Conservation (phyloP, 37 sponge, comb jelly and placozoan species). For the Mnemiopsis leidyi region DNA sequence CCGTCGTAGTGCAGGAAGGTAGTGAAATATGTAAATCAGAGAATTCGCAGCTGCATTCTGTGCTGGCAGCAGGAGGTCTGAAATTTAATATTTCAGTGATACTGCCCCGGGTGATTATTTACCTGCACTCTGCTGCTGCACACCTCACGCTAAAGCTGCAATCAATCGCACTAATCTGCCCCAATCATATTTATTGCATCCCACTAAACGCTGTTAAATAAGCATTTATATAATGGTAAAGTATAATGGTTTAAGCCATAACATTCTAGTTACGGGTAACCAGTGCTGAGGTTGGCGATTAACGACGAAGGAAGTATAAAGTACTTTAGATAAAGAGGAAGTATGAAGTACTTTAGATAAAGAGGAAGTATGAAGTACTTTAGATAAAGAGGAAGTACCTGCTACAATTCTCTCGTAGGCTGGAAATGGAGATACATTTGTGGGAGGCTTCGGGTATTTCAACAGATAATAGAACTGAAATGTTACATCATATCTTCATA, state of each 20-base stretch:
- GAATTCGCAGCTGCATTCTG: constrained; percentile 62
- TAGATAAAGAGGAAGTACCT: background rate
- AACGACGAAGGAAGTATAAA: background rate
- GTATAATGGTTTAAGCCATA: no score
- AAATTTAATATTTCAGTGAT: background rate
- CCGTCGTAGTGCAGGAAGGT: constrained; percentile 15
- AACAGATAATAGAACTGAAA: constrained; percentile 58
- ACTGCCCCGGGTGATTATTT: background rate
- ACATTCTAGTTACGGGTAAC: no score
- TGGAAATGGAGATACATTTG: background rate
- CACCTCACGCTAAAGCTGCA: no score
- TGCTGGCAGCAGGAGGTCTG: constrained; percentile 46
- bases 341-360: background rate
- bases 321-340: background rate
- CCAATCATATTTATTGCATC: no score
- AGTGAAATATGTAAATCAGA: constrained; percentile 54
- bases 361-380: background rate
- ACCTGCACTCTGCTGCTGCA: no score
- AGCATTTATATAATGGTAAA: no score
- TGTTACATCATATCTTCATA: no score
- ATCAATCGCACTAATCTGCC: no score
- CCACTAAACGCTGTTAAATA: no score
- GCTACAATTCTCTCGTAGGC: background rate
- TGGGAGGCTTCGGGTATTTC: constrained; percentile 19
- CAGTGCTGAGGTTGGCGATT: background rate